These are phyloP conservation scores for Meiosimyza decipiens DNA, from an alignment of 2,888 invertebrate genomes.

Conservation along the genomic window DNA sequence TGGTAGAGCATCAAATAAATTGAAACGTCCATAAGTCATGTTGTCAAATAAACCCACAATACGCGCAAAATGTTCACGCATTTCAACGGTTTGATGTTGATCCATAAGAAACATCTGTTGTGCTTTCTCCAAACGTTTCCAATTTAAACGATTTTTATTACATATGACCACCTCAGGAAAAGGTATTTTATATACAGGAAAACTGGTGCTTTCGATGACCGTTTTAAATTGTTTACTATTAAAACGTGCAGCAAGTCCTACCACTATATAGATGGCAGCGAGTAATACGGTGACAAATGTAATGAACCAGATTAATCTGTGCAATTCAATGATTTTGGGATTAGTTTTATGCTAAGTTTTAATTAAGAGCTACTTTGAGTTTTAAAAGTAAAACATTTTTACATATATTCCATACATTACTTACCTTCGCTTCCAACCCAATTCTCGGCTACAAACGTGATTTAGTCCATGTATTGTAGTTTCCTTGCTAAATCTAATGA, in stretches of 20 bases:
- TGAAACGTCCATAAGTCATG: conserved; percentile 58
- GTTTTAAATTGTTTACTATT: conserved; percentile 59
- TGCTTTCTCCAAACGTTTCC: conserved; percentile 58
- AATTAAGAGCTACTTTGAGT: background rate
- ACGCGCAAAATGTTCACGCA: conserved; percentile 51
- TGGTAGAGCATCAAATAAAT: conserved; percentile 50
- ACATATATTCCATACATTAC: background rate
- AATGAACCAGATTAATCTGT: conserved; percentile 57
- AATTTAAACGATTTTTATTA: conserved; percentile 63
- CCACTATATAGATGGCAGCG: conserved; percentile 58
- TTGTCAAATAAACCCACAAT: conserved; percentile 57
- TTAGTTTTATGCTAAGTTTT: too few relatives aligned
- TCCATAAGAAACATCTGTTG: conserved; percentile 52
- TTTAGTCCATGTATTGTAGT: conserved; percentile 62
- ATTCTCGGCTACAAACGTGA: conserved; percentile 32
- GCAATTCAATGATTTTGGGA: background rate
- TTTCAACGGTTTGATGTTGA: conserved; percentile 20
- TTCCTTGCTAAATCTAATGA: conserved; percentile 53
- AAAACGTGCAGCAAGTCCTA: conserved; percentile 61
- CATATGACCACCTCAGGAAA: conserved; percentile 65
- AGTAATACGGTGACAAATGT: conserved; percentile 55
- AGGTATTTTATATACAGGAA: conserved; percentile 59
- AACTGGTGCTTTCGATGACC: conserved; percentile 62
- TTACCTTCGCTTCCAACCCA: conserved; percentile 8
- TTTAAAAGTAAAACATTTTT: too few relatives aligned